A percentile compares a stretch with the other conserved stretches of the same genome.
Conservation (phyloP, 23 tunicate genomes). For the Trididemnum miniatum region DNA sequence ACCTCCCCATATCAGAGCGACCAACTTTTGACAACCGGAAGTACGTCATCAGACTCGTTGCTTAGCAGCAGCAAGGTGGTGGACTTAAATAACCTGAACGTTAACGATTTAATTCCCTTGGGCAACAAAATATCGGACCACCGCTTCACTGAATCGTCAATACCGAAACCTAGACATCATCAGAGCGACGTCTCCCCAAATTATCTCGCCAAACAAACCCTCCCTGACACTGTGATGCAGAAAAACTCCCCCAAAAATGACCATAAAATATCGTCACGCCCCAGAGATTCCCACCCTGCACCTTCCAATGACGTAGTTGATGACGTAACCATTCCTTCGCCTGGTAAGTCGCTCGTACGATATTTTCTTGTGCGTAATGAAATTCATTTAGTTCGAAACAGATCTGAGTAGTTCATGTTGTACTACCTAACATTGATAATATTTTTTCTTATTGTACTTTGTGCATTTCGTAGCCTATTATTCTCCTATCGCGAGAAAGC, state of each 20-base stretch:
- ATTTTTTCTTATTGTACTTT: no score
- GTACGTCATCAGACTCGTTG: not conserved
- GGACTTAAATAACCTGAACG: slow-evolving; percentile 1
- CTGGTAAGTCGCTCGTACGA: no score
- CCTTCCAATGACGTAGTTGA: not conserved
- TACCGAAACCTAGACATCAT: not conserved
- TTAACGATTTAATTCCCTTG: not conserved
- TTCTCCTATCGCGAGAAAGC: no score
- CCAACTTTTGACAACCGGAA: not conserved
- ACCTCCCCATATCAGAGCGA: slow-evolving; percentile 48
- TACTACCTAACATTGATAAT: no score
- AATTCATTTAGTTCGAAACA: no score
- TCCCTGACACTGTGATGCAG: not conserved
- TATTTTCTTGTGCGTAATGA: no score
- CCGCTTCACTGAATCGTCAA: not conserved
- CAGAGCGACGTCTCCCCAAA: not conserved
- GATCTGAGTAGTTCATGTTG: no score
- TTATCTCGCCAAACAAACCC: not conserved
- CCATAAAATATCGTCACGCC: not conserved
- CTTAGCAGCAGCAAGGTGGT: slow-evolving; percentile 37
- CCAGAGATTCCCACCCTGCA: not conserved
- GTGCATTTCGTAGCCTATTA: no score
- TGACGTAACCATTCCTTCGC: not conserved
- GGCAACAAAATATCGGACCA: not conserved
- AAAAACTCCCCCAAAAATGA: not conserved